Evolutionary conservation across 2,888 invertebrate genomes (phyloP), one percentile per base, ranked within the genome.

Genomic region (Orthosia gracilis): DNA sequence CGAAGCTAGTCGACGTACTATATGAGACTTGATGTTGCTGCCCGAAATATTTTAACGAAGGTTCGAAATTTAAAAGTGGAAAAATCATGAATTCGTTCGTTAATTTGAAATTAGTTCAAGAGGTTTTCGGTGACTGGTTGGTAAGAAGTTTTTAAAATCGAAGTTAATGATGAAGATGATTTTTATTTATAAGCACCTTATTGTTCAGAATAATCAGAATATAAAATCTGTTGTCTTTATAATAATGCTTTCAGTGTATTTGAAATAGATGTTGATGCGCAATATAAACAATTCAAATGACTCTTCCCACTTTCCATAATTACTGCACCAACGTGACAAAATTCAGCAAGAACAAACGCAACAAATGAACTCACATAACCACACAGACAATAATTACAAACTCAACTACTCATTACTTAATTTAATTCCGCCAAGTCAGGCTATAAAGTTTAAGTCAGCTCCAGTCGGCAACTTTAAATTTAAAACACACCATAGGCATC

Each of bases 1-100:
- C 89, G 89, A 85, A 76, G 82, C 80, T 78, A 84, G 89, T 85
- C 85, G 84, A 82, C 85, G 85, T 65, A 82, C 75, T 80, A 82
- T 80, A 83, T 81, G 80, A 87, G 80, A 69, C 68, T 81, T 57
- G 59, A 74, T 87, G 86, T 87, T 87, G 57, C 80, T 50, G 78
- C 54, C 63, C 65, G 59, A 83, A 85, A 73, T 77, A 76, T 75
- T 75, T 64, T 21, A 45, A 65, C 26, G 23, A 3, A 54, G 49
- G 52, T 61, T 66, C 12, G 21, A 69, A 68, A 40, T 74, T 69
- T 77, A 31, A 21, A 63, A 52, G 4, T 7, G 4, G n/a, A 50
- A 69, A 62, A n/a, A 47, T 11, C 55, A 50, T 62, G 13, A 57
- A 65, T 69, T 49, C 12, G 17, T 80, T 69, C 21, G 55, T 57